A percentile compares a stretch with the other conserved stretches of the same genome.
Evolutionary conservation across 2,797 vertebrate species (phyloP).

Genomic region (Thunnus albacares): DNA sequence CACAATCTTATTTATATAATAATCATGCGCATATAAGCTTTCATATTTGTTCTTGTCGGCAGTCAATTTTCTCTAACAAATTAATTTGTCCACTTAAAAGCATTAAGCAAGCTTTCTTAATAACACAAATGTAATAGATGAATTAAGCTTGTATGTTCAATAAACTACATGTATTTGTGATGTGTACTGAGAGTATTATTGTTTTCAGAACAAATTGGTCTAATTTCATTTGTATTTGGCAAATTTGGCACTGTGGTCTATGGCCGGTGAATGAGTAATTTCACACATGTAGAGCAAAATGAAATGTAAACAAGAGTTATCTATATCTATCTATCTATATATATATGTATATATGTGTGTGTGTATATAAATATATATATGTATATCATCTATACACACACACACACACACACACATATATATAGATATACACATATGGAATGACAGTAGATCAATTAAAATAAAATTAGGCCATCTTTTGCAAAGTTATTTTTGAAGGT

Average conservation of each 20-base stretch:
- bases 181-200: not conserved
- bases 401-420: no score
- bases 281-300: not conserved
- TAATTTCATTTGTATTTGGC: not conserved
- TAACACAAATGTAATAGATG: not conserved
- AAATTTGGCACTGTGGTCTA: not conserved
- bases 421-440: no score
- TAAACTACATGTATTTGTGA: not conserved
- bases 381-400: no score
- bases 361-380: no score
- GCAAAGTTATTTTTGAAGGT: no score
- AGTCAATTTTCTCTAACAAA: not conserved
- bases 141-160: not conserved
- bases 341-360: no score
- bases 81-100: not conserved
- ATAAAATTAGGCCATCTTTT: no score
- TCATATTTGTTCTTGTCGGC: not conserved
- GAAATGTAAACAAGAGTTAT: not conserved
- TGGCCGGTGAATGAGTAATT: not conserved
- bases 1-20: not conserved
- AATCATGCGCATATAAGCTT: not conserved
- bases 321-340: no score
- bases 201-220: not conserved
- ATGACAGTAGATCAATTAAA: no score
- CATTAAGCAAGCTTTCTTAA: not conserved